phyloP scores from a whole-genome alignment of 2,797 vertebrate species.

The Sebastes hubbsi region DNA sequence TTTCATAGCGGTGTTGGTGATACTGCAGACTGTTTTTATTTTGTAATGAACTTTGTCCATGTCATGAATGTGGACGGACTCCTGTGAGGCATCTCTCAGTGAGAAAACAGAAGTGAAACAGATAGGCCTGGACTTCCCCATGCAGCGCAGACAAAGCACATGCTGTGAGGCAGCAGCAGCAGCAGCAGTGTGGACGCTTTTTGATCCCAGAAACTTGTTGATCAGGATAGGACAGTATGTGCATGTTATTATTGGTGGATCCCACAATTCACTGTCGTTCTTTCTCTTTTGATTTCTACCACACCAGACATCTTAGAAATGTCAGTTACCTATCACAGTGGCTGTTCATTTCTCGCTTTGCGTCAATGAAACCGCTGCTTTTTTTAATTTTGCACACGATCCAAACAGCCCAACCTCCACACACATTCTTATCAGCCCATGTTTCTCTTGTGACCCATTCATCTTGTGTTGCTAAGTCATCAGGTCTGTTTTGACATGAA shows the following conservation, averaged over 20 bases:
- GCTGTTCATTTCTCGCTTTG: slow-evolving; percentile 37
- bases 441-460: slow-evolving; percentile 22
- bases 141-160: slow-evolving; percentile 71
- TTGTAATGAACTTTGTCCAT: slow-evolving; percentile 61
- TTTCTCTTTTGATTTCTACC: background rate
- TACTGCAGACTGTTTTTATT: slow-evolving; percentile 32
- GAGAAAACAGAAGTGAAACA: slow-evolving; percentile 87
- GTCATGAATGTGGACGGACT: slow-evolving; percentile 52
- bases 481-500: slow-evolving; percentile 1
- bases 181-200: slow-evolving; percentile 16
- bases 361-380: slow-evolving; percentile 34
- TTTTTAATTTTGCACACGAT: slow-evolving; percentile 8
- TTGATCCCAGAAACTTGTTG: slow-evolving; percentile 70
- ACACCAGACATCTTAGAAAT: background rate
- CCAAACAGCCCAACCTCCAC: slow-evolving; percentile 25
- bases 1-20: slow-evolving; percentile 51
- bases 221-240: slow-evolving; percentile 52
- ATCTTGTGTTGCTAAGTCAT: slow-evolving; percentile 26
- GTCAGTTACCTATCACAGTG: background rate
- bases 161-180: slow-evolving; percentile 64
- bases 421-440: background rate
- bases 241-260: background rate
- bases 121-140: slow-evolving; percentile 82
- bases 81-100: slow-evolving; percentile 57
- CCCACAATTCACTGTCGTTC: background rate